Evolutionary conservation across 2,113 vertebrate species (phyloP), one percentile per base, ranked within the genome.

Genomic region (Limnothrissa miodon): DNA sequence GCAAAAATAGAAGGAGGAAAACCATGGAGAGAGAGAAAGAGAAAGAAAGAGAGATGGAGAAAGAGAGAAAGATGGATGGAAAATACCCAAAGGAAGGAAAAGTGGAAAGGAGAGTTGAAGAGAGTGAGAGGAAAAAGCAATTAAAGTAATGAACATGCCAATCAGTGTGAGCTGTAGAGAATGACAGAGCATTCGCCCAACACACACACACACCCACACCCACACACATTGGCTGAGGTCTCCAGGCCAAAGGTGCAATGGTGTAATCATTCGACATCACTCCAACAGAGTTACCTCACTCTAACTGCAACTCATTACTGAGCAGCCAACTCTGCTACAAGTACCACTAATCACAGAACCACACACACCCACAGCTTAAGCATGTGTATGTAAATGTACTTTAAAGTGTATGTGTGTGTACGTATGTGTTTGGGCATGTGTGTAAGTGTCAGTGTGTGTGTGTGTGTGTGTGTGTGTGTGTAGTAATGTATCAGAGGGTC

Each of bases 271-370:
- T 79, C 48, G n/a, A 45, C 51, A 70, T 80, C 78, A 39, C 46
- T 83, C 39, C 53, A 87, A 45, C 44, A 78, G 85, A 81, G 87
- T 81, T 92, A 93, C 90, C 87, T 92, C 90, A 93, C 87, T 85
- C 39, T 83, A 79, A 87, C 88, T 93, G 86, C 86, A 90, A 89
- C 78, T 91, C 82, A 89, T 92, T 91, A 86, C 78, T 85, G 59
- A 56, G 23, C 87, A 86, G 86, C 8, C 46, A 83, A 83, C 86
- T 66, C 83, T 86, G 82, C 70, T 88, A 80, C 83, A 81, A 89
- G 84, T 81, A 90, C 82, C 88, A 82, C 89, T 89, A 89, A 92
- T 91, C 89, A 89, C 90, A 92, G 91, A 90, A 90, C 0, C 85
- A 82, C 74, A 78, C 81, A 87, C 85, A 85, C 80, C 85, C 78